Evolutionary conservation across 2,797 vertebrate genomes (phyloP).

Genomic region (Gymnodraco acuticeps): DNA sequence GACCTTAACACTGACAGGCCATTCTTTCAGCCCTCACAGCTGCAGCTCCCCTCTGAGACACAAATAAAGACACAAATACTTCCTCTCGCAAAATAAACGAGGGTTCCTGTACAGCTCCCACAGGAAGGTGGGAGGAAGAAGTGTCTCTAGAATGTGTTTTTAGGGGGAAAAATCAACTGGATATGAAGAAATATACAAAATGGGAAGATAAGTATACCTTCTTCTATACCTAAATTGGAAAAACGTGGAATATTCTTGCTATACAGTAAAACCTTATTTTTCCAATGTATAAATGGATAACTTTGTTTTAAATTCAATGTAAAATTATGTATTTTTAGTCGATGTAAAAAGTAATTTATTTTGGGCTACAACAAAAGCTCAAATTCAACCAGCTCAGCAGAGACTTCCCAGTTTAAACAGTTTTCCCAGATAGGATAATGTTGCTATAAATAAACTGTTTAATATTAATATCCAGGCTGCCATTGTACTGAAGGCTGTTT

Average conservation of each 20-base stretch:
- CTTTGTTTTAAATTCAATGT: no score
- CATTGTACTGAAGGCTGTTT: background rate
- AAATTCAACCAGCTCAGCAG: background rate
- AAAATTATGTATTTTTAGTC: no score
- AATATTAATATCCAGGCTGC: constrained; percentile 26
- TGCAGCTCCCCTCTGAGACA: constrained; percentile 66
- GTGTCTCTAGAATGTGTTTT: background rate
- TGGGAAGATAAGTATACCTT: no score
- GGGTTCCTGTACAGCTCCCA: constrained; percentile 54
- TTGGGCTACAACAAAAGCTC: background rate
- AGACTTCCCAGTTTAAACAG: no score
- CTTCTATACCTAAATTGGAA: no score
- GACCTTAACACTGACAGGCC: constrained; percentile 42
- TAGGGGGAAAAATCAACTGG: background rate
- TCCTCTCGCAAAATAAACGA: constrained; percentile 43
- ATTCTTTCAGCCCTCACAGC: constrained; percentile 51
- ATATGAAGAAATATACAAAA: background rate
- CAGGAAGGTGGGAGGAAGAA: constrained; percentile 24
- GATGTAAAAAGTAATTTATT: background rate
- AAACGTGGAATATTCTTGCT: no score
- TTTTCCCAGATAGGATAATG: background rate
- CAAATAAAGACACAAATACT: constrained; percentile 33
- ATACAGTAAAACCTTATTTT: no score
- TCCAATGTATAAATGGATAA: no score
- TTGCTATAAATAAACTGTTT: background rate